Evolutionary conservation across 2,797 vertebrate genomes (phyloP).

Genomic region (Siniperca obscura): DNA sequence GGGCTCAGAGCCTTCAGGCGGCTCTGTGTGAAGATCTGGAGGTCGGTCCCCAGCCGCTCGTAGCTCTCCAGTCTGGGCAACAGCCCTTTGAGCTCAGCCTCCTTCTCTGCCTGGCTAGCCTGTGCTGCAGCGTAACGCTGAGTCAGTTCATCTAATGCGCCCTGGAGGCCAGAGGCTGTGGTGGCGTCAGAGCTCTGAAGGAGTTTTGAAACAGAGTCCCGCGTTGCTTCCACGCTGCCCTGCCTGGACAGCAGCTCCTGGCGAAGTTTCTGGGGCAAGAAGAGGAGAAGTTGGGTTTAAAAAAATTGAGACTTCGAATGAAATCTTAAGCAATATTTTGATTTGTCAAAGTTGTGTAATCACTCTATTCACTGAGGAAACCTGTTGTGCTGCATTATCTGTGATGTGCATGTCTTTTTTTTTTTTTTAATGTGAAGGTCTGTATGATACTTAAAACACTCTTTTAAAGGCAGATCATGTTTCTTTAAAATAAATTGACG

Average conservation of each 20-base stretch:
- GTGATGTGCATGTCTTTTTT: neutral
- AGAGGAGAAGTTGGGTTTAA: neutral
- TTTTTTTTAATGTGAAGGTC: too few species aligned
- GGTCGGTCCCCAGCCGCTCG: conserved; percentile 89
- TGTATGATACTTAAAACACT: too few species aligned
- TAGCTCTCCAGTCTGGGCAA: conserved; percentile 91
- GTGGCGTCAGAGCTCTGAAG: conserved; percentile 88
- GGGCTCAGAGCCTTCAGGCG: conserved; percentile 86
- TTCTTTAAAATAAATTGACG: neutral
- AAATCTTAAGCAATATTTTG: neutral
- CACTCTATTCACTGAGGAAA: neutral
- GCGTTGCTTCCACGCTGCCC: conserved; percentile 93
- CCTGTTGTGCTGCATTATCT: neutral
- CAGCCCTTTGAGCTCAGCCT: conserved; percentile 88
- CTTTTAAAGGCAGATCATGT: neutral
- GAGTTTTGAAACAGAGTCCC: conserved; percentile 90
- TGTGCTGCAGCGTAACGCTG: conserved; percentile 87
- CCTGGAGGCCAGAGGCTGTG: conserved; percentile 87
- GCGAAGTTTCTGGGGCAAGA: conserved; percentile 89
- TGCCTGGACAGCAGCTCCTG: conserved; percentile 94
- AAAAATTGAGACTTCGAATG: neutral
- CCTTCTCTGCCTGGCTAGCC: conserved; percentile 86
- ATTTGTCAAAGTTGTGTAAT: neutral
- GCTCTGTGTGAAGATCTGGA: conserved; percentile 89
- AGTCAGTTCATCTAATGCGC: conserved; percentile 86